Percentiles rank a stretch among this genome's conserved stretches.
phyloP scores from a whole-genome alignment of 92 coral and sea anemone species.

The Bergia puertoricense region DNA sequence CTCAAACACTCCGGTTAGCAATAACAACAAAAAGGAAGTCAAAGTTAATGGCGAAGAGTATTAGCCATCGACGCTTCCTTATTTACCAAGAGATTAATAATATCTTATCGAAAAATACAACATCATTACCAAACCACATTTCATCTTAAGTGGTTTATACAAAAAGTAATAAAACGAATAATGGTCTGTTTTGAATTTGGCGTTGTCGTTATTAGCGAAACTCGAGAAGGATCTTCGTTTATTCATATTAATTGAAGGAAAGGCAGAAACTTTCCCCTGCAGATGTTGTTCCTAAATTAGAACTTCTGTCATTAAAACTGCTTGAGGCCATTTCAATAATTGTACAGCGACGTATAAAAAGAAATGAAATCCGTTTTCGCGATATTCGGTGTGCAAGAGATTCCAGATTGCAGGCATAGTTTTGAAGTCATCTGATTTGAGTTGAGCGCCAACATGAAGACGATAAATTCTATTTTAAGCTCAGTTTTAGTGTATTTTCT shows the following conservation, averaged over 20 bases:
- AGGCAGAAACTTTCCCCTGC: not conserved
- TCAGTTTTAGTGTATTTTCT: not conserved
- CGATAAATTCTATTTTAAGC: not conserved
- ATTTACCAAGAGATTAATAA: slow-evolving; percentile 6
- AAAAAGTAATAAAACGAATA: not conserved
- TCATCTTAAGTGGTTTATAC: slow-evolving; percentile 11
- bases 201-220: not conserved
- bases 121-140: slow-evolving; percentile 4
- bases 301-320: not conserved
- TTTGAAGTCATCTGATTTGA: not conserved
- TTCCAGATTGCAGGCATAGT: too few relatives aligned
- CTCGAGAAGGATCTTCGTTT: not conserved
- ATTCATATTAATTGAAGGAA: not conserved
- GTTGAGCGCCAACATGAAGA: not conserved
- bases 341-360: not conserved
- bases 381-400: not conserved
- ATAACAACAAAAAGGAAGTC: not conserved
- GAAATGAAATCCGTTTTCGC: not conserved
- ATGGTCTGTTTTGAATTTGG: not conserved
- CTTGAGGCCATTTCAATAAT: not conserved
- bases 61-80: not conserved
- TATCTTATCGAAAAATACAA: not conserved
- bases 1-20: not conserved
- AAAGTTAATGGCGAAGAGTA: not conserved
- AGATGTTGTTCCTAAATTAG: slow-evolving; percentile 3